A percentile compares a stretch with the other conserved stretches of the same genome.
phyloP scores from a whole-genome alignment of 2,797 vertebrate species.

The Perodicticus potto region DNA sequence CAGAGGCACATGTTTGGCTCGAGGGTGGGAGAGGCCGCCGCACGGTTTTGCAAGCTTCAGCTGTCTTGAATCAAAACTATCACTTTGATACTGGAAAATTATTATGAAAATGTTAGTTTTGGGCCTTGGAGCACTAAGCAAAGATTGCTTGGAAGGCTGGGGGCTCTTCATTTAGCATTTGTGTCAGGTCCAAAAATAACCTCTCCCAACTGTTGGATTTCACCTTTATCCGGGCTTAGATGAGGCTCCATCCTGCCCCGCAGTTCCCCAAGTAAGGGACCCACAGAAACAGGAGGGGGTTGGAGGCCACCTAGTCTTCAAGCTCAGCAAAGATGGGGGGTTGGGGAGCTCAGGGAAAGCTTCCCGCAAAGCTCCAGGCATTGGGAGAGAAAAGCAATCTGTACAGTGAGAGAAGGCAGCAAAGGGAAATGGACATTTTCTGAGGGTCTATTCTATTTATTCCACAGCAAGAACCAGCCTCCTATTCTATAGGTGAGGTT shows the following conservation, averaged over 20 bases:
- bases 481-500: background rate
- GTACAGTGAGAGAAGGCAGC: background rate
- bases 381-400: background rate
- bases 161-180: conserved; percentile 80
- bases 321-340: background rate
- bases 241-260: conserved; percentile 52
- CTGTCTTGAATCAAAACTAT: conserved; percentile 91
- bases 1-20: conserved; percentile 91
- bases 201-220: conserved; percentile 85
- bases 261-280: background rate
- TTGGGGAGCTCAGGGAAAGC: background rate
- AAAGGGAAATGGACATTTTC: background rate
- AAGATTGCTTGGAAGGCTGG: conserved; percentile 85
- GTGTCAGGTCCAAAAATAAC: conserved; percentile 87
- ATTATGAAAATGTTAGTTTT: conserved; percentile 93
- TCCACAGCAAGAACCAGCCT: background rate
- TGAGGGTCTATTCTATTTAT: background rate
- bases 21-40: conserved; percentile 84
- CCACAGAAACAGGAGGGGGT: background rate
- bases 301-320: conserved; percentile 45
- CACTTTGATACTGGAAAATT: conserved; percentile 93
- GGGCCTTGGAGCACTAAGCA: conserved; percentile 89
- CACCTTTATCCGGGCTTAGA: conserved; percentile 86
- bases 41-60: conserved; percentile 89
- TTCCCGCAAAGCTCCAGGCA: conserved; percentile 38